A percentile compares a stretch with the other conserved stretches of the same genome.
phyloP scores from a whole-genome alignment of 2,113 vertebrate genomes.

The Ranitomeya imitator region DNA sequence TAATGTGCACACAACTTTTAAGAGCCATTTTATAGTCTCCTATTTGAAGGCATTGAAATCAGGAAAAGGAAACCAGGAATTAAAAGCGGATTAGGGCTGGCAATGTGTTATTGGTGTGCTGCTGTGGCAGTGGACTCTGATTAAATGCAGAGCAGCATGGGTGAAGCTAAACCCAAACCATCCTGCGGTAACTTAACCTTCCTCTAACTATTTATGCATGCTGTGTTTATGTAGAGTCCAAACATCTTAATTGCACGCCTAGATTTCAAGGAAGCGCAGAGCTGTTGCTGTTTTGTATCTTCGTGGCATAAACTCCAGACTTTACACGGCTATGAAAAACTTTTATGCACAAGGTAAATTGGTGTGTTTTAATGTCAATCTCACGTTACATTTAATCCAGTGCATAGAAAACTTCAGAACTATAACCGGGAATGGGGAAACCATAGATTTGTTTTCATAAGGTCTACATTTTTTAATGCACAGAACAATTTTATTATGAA shows the following conservation, averaged over 20 bases:
- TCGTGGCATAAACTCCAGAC: constrained; percentile 44
- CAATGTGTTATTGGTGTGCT: constrained; percentile 61
- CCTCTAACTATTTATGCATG: constrained; percentile 62
- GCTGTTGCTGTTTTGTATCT: constrained; percentile 53
- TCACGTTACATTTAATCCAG: not conserved
- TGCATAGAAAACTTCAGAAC: not conserved
- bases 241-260: constrained; percentile 55
- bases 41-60: constrained; percentile 64
- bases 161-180: constrained; percentile 67
- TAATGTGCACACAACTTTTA: constrained; percentile 45
- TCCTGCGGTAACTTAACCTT: constrained; percentile 64
- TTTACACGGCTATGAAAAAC: not conserved
- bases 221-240: constrained; percentile 54
- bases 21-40: constrained; percentile 57
- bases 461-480: not conserved
- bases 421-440: not conserved
- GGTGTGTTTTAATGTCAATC: not conserved
- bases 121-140: constrained; percentile 62
- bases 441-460: not conserved
- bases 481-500: too few species aligned
- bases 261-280: constrained; percentile 44
- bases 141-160: constrained; percentile 65
- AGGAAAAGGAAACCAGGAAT: constrained; percentile 67
- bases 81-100: constrained; percentile 66
- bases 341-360: not conserved